Conservation (phyloP, 2,113 vertebrate species). For the Anarrhichthys ocellatus region DNA sequence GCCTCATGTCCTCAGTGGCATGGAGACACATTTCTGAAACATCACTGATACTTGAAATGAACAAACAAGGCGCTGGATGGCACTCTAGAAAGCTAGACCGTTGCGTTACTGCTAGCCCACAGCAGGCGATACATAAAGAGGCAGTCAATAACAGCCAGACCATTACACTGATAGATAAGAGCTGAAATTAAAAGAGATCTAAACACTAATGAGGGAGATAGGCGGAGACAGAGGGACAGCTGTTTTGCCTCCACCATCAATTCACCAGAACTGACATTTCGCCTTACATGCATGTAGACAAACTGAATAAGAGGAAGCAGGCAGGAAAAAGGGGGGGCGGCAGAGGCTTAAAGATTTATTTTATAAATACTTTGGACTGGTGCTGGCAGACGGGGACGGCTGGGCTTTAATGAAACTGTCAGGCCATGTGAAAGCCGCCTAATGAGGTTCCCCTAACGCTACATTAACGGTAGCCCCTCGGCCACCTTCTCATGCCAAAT, state of each 20-base stretch:
- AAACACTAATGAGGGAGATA: conserved; percentile 68
- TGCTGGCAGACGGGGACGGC: conserved; percentile 59
- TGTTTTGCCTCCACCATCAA: conserved; percentile 65
- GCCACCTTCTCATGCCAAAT: conserved; percentile 74
- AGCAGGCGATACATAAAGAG: conserved; percentile 54
- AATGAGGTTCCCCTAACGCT: conserved; percentile 73
- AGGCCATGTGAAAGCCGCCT: conserved; percentile 69
- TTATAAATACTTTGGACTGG: conserved; percentile 77
- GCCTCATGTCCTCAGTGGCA: neutral
- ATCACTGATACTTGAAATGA: conserved; percentile 9
- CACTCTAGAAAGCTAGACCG: conserved; percentile 17
- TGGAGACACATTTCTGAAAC: conserved; percentile 16
- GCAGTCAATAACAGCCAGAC: conserved; percentile 65
- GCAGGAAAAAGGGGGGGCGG: neutral
- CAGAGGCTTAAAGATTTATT: conserved; percentile 67
- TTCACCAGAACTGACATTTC: conserved; percentile 43
- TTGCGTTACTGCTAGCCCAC: conserved; percentile 4
- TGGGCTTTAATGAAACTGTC: conserved; percentile 81
- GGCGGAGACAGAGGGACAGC: conserved; percentile 52
- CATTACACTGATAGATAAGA: conserved; percentile 78
- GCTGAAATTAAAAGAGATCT: conserved; percentile 76
- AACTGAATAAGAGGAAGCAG: conserved; percentile 57
- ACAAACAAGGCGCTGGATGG: neutral
- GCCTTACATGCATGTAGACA: conserved; percentile 33
- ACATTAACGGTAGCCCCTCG: conserved; percentile 69